Conservation (phyloP, 2,113 vertebrate species). For the Halichoeres trimaculatus region DNA sequence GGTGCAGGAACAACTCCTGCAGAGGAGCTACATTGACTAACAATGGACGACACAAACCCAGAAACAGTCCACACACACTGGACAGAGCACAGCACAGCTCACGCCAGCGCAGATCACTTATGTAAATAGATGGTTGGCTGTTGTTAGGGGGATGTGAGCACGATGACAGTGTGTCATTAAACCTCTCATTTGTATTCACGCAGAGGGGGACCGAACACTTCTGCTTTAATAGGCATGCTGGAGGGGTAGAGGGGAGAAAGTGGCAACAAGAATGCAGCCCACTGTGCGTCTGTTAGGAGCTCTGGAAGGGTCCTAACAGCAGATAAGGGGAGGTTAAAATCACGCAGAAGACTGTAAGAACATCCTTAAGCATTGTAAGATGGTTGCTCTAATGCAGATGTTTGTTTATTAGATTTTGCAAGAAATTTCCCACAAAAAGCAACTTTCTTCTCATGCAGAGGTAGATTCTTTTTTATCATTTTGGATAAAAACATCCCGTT, state of each 20-base stretch:
- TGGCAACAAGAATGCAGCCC: slow-evolving; percentile 3
- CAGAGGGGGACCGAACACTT: slow-evolving; percentile 39
- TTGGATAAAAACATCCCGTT: background rate
- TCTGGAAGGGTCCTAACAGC: background rate
- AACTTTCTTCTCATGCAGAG: background rate
- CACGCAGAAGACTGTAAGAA: background rate
- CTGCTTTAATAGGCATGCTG: slow-evolving; percentile 40
- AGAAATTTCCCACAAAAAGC: too few relatives aligned
- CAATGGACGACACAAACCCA: slow-evolving; percentile 36
- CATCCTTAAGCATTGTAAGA: background rate
- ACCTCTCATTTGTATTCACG: slow-evolving; percentile 68
- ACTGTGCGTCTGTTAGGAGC: background rate
- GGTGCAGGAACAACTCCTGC: slow-evolving; percentile 54
- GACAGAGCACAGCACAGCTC: slow-evolving; percentile 35
- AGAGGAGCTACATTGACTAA: slow-evolving; percentile 50
- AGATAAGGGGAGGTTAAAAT: background rate
- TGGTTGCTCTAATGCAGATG: background rate
- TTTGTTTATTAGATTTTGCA: too few relatives aligned
- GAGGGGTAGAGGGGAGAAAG: slow-evolving; percentile 26
- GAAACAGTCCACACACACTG: slow-evolving; percentile 25
- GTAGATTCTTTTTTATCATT: background rate
- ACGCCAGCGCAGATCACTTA: slow-evolving; percentile 47
- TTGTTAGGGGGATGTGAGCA: slow-evolving; percentile 52
- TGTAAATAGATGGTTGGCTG: slow-evolving; percentile 51
- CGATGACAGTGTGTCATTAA: slow-evolving; percentile 65